Base-by-base conservation (phyloP, 2,888 invertebrate genomes). In the Pyrrhosoma nymphula region DNA sequence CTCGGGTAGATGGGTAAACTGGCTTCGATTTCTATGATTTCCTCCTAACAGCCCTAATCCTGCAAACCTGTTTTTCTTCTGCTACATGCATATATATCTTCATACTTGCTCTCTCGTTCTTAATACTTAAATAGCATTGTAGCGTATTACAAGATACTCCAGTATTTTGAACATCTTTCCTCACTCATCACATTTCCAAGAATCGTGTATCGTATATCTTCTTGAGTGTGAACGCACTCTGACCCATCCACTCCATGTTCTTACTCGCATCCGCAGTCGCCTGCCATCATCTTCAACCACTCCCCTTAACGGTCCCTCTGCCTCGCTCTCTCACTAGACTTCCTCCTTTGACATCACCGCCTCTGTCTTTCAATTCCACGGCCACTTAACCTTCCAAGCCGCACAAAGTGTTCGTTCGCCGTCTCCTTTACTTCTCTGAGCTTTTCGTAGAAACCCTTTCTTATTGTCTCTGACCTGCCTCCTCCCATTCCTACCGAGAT, bases 321-420 rank as follows among this genome's bases (percentile, higher is more conserved):
- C 14, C 16, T 35, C 35, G 16, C 82, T 16, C 47, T 30, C 55
- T 55, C 89, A 35, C 55, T 20, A 47, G 47, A 47, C 89, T 26
- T 26, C 89, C 89, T 55, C 56, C 89, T 56, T 89, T 56, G 47
- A 89, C 89, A 89, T 56, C 89, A 18, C 89, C 56, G 23, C 39
- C 56, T n/a, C 89, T 89, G 55, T 89, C 89, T 89, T 56, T 89
- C 89, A 89, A 89, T 89, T 89, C 89, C 56, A 89, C 89, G 89
- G 55, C 89, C 89, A 89, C 89, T 89, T 89, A 82, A 89, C 55
- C 47, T 55, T 89, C 89, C 14, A 26, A 39, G 26, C 55, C 26
- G 35, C 47, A 26, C 89, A 26, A 56, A 89, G 89, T 89, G 89
- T 89, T 56, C 56, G 89, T 89, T 56, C 56, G 26, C 14, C 82